A percentile compares a stretch with the other conserved stretches of the same genome.
These are phyloP conservation scores for Zoroaster sp. DNA, from an alignment of 53 echinoderm and acorn worm genomes.

Conservation along the genomic window DNA sequence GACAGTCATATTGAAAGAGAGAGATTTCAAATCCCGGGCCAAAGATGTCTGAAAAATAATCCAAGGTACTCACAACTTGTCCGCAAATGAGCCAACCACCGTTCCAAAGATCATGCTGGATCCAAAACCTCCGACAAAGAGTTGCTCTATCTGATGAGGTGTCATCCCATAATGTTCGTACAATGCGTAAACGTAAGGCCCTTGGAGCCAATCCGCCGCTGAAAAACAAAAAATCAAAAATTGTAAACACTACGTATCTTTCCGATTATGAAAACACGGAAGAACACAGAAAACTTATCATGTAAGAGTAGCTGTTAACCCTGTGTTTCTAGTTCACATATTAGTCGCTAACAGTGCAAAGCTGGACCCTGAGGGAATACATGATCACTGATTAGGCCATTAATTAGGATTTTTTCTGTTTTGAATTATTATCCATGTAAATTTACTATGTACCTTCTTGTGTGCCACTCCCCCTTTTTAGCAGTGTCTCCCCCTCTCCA, in stretches of 20 bases:
- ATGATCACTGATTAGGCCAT: too few relatives aligned
- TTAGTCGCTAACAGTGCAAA: too few relatives aligned
- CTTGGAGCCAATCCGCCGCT: constrained; percentile 72
- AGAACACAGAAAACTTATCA: not conserved
- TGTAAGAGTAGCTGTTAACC: not conserved
- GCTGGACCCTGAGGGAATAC: too few relatives aligned
- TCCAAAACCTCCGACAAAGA: constrained; percentile 70
- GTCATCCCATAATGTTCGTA: constrained; percentile 69
- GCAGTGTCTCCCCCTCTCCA: too few relatives aligned
- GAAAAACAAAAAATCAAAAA: not conserved
- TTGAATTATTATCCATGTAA: too few relatives aligned
- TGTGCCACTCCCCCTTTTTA: too few relatives aligned
- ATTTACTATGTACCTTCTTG: too few relatives aligned
- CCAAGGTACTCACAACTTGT: constrained; percentile 58
- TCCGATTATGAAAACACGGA: not conserved
- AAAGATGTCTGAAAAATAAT: not conserved
- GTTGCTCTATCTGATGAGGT: constrained; percentile 56
- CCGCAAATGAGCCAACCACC: constrained; percentile 67
- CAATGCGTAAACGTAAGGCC: constrained; percentile 68
- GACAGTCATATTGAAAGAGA: not conserved
- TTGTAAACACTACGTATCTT: not conserved
- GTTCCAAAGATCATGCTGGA: constrained; percentile 72
- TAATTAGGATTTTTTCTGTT: too few relatives aligned
- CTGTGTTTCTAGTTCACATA: too few relatives aligned
- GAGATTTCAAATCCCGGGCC: not conserved